phyloP scores from a whole-genome alignment of 2,797 vertebrate genomes.

The Argentina silus region DNA sequence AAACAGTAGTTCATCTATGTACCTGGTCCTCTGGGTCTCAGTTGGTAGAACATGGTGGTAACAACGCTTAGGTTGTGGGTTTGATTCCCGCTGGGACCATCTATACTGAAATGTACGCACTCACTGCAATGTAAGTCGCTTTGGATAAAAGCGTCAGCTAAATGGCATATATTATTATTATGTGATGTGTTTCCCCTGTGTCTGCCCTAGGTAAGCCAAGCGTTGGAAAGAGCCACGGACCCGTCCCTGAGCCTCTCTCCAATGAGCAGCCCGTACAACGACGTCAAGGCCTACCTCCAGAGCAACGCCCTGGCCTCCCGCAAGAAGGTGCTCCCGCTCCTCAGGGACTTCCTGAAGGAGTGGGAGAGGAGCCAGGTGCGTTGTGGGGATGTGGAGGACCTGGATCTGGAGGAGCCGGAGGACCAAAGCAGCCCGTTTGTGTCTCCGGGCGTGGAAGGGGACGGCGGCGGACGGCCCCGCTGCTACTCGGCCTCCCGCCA shows the following conservation, averaged over 20 bases:
- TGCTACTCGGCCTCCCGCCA: slow-evolving; percentile 23
- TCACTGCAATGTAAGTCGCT: no score
- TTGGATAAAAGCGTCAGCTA: no score
- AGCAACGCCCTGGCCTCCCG: slow-evolving; percentile 75
- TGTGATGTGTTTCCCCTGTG: no score
- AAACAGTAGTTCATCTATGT: no score
- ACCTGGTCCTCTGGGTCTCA: no score
- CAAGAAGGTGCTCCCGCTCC: slow-evolving; percentile 82
- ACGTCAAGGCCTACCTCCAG: slow-evolving; percentile 76
- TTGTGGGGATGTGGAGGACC: slow-evolving; percentile 24
- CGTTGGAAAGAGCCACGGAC: slow-evolving; percentile 69
- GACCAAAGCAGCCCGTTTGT: slow-evolving; percentile 33
- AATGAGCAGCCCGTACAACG: slow-evolving; percentile 60
- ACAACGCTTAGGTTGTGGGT: no score
- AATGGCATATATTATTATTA: no score
- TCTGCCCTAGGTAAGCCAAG: slow-evolving; percentile 78
- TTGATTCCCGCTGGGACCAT: no score
- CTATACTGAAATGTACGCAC: no score
- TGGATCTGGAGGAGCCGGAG: slow-evolving; percentile 43
- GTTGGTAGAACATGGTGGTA: no score
- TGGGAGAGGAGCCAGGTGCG: slow-evolving; percentile 38
- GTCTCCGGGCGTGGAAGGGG: slow-evolving; percentile 10
- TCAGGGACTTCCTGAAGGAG: slow-evolving; percentile 72
- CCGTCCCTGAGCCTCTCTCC: slow-evolving; percentile 69
- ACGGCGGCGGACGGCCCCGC: slow-evolving; percentile 19